Conservation (phyloP, 2,113 vertebrate species). For the Melierax canorus region DNA sequence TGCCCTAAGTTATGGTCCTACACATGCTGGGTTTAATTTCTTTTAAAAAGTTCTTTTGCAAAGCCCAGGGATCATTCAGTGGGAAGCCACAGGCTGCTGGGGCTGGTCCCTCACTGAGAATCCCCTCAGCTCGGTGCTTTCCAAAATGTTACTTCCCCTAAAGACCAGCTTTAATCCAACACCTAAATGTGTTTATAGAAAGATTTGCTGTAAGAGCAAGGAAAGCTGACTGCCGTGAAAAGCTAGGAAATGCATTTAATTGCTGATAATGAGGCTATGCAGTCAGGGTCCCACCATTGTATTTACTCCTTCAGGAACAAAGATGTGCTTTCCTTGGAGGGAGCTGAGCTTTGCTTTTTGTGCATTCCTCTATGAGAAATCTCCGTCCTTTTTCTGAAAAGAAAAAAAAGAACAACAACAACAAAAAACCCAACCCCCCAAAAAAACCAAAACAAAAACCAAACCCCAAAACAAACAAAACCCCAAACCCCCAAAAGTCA, state of each 20-base stretch:
- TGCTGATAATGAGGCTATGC: background rate
- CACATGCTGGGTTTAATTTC: accelerated
- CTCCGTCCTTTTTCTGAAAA: background rate
- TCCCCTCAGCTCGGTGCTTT: background rate
- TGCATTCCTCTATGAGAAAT: background rate
- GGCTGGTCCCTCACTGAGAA: accelerated
- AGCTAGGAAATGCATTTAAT: background rate
- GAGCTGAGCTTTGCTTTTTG: accelerated
- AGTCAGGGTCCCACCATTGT: background rate
- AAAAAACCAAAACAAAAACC: no score
- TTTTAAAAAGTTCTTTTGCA: background rate
- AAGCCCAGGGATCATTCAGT: background rate
- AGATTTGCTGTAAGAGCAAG: background rate
- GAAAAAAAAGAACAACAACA: background rate
- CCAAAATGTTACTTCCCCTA: background rate
- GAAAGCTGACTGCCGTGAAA: background rate
- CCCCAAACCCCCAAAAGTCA: no score
- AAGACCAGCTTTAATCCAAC: no score
- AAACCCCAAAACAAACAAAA: no score
- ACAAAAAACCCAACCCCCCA: no score
- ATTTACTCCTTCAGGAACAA: background rate
- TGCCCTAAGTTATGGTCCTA: accelerated
- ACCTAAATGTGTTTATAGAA: no score
- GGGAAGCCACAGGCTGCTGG: background rate
- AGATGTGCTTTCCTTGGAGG: background rate